These are phyloP conservation scores for Apis dorsata DNA, from an alignment of 1,140 invertebrate species.

Conservation along the genomic window DNA sequence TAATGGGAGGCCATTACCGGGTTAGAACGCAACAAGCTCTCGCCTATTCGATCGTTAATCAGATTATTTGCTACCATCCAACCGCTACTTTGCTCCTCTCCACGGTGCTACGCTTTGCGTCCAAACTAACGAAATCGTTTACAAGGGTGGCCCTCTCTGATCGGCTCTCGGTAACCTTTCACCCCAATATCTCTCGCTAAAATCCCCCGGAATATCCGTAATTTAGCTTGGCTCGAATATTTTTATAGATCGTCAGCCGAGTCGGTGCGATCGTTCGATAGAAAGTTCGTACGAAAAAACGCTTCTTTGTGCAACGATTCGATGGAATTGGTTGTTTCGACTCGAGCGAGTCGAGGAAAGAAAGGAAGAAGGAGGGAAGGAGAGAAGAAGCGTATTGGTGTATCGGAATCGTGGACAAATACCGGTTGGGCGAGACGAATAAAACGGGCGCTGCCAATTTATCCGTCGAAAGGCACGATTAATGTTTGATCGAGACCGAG, in stretches of 20 bases:
- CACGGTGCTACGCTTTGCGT: neutral
- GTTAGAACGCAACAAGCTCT: conserved; percentile 35
- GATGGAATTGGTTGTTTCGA: neutral
- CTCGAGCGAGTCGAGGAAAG: neutral
- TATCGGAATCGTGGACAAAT: neutral
- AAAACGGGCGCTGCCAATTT: conserved; percentile 43
- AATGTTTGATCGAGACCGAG: conserved; percentile 44
- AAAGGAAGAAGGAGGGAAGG: neutral
- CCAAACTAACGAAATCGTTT: neutral
- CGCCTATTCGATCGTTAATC: conserved; percentile 55
- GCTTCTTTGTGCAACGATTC: too few relatives aligned
- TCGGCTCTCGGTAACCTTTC: neutral
- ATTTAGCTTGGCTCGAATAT: too few relatives aligned
- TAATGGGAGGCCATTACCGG: conserved; percentile 48
- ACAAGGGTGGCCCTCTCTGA: neutral
- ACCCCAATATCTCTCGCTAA: neutral
- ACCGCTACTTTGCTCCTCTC: neutral
- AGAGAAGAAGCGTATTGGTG: neutral
- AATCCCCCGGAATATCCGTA: too few relatives aligned
- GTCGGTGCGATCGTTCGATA: too few relatives aligned
- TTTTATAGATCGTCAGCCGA: too few relatives aligned
- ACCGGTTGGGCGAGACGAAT: neutral
- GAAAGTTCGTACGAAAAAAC: too few relatives aligned
- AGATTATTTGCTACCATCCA: conserved; percentile 31
- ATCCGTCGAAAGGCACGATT: conserved; percentile 41